Evolutionary conservation across 2,797 vertebrate species (phyloP), one percentile per base, ranked within the genome.

Genomic region (Sorex maritimensis): DNA sequence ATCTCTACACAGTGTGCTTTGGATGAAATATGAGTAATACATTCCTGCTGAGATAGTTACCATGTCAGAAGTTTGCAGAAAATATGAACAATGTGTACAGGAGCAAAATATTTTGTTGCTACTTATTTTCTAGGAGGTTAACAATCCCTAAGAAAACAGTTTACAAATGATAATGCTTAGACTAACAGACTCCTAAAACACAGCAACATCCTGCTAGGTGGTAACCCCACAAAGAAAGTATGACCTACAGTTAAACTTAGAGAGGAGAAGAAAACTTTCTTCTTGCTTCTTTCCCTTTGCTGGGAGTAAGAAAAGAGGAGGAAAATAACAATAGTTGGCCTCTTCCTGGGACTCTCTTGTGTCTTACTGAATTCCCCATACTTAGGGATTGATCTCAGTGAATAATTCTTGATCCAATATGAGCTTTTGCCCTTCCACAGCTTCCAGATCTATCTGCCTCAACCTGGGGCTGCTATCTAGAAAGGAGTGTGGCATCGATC

Each of bases 391-490:
- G 30, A 9, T 83, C 49, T 3, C 1, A 90, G 63, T 49, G 75
- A 82, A 63, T 13, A 67, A 73, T 93, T 84, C 94, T 88, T 88
- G 79, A 79, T 88, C 73, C 41, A 13, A 28, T 52, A 55, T 28
- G 24, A 88, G 69, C 75, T 55, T 95, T 88, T 46, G 72, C 81
- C 44, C 83, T 81, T 68, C 81, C n/a, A 78, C 78, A 93, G 41
- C 21, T 94, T 96, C 86, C 93, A 94, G 73, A 77, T 88, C 17
- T 34, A 10, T 90, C 65, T 95, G 91, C 46, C 46, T 82, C 92
- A 86, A 55, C 58, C 63, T 94, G 34, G 11, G 71, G 72, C 82
- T 49, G 38, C 81, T 86, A 46, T 38, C 88, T 88, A 41, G 84
- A 88, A 96, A 96, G 92, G 0, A 74, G 24, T 46, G 44, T 81